Evolutionary conservation across 2,888 invertebrate species (phyloP).

Genomic region (Halictus ligatus): DNA sequence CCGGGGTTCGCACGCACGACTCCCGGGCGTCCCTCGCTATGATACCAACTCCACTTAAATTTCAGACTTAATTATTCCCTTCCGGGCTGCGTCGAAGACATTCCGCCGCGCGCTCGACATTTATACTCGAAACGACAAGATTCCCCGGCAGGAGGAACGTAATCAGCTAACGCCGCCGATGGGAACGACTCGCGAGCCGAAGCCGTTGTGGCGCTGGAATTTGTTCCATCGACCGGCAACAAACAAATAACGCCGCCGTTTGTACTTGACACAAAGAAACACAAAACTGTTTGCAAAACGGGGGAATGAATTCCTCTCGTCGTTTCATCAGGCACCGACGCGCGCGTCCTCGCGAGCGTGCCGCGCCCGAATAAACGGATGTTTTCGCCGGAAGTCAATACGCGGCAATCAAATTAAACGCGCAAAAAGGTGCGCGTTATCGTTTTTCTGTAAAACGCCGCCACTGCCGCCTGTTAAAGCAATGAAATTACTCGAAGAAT

Average conservation of each 20-base stretch:
- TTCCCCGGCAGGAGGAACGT: not conserved
- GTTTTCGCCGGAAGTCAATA: not conserved
- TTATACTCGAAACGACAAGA: not conserved
- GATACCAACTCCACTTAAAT: not conserved
- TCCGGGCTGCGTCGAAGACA: not conserved
- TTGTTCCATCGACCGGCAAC: not conserved
- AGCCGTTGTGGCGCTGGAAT: not conserved
- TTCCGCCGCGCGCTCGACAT: not conserved
- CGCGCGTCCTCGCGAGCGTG: not conserved
- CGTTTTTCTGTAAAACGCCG: not conserved
- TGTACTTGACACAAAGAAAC: not conserved
- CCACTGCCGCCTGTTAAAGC: not conserved
- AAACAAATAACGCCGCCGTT: not conserved
- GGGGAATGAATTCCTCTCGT: not conserved
- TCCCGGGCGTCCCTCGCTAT: not conserved
- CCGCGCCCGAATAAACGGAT: not conserved
- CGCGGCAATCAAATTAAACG: not conserved
- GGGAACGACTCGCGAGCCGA: not conserved
- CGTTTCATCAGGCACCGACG: not conserved
- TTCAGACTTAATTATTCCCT: not conserved
- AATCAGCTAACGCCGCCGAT: not conserved
- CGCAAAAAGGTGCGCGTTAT: not conserved
- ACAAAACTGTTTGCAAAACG: not conserved
- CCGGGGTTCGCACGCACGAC: not conserved
- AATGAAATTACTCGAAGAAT: constrained; percentile 6